Conservation (phyloP, 1,140 invertebrate species). For the Teleogryllus occipitalis region DNA sequence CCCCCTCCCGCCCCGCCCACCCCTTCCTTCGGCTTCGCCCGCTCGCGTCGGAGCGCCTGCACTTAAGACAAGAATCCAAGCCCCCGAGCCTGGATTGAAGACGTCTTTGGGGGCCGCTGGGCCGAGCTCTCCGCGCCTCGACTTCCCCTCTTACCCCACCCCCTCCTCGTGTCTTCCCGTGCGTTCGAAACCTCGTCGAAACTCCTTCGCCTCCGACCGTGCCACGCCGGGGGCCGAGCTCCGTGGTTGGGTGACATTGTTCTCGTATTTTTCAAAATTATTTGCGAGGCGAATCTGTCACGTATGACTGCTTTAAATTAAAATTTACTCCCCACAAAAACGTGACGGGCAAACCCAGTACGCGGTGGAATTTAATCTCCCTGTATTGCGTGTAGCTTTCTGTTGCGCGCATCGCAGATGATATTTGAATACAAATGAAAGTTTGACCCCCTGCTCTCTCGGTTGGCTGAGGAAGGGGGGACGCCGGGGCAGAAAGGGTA, state of each 20-base stretch:
- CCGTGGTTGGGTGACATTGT: not conserved
- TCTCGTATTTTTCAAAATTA: slow-evolving; percentile 1
- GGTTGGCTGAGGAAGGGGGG: not conserved
- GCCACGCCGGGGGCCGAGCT: no score
- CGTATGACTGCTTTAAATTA: slow-evolving; percentile 5
- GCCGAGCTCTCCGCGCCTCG: not conserved
- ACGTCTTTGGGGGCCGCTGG: not conserved
- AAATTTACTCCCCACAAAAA: not conserved
- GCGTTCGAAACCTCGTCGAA: no score
- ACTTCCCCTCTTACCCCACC: no score
- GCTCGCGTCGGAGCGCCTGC: not conserved
- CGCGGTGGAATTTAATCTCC: not conserved
- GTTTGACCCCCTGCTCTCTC: not conserved
- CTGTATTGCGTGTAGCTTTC: not conserved
- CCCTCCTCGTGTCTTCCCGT: no score
- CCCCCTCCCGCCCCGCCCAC: no score
- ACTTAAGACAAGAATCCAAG: slow-evolving; percentile 4
- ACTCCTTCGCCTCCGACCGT: no score
- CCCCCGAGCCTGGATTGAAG: not conserved
- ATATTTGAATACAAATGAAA: slow-evolving; percentile 6
- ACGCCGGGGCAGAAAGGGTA: not conserved
- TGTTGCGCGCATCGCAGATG: not conserved
- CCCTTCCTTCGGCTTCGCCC: not conserved
- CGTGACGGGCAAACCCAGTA: not conserved
- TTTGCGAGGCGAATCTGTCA: slow-evolving; percentile 3